Base-by-base conservation (phyloP, 2,113 vertebrate genomes). In the Perccottus glenii region DNA sequence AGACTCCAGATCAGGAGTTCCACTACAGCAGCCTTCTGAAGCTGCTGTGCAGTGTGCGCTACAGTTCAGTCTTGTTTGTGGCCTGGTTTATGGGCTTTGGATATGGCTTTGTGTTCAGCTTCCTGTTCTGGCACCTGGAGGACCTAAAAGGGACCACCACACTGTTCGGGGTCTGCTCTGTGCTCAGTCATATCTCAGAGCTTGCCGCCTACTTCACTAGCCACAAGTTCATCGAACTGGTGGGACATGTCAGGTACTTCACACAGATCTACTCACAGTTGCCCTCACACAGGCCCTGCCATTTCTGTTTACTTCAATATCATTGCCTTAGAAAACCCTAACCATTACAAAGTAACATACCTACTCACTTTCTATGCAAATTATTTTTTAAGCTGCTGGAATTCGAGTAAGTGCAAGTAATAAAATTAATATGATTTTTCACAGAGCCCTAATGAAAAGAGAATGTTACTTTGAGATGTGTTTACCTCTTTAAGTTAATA, bases 51-150 rank as follows among this genome's bases (percentile, higher is more conserved):
- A 95, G 94, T 0, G 94, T 99, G 79, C 96, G 94, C 59, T 99
- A 99, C 0, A 91, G 96, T 79, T 97, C 96, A 0, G 96, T 99
- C 62, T 91, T 99, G 12, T 99, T 98, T 0, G 98, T 99, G 44
- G 97, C 98, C 1, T 99, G 97, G 97, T 99, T 99, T 85, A 98
- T 99, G 98, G 98, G 98, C 0, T 99, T 99, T 58, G 95, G 98
- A 1, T 99, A 99, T 1, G 97, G 97, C 78, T 99, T 98, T 9
- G 96, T 99, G 49, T 99, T 99, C 88, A 99, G 94, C 67, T 99
- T 99, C 81, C 95, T 99, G 40, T 99, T 95, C 87, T 99, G 98
- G 98, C 97, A 99, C 81, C 73, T 99, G 83, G 92, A 98, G 87
- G 97, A 99, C 77, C 91, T 99, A 76, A 92, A 96, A 0, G 98